phyloP scores from a whole-genome alignment of 2,888 invertebrate genomes.

The Pollenia angustigena region DNA sequence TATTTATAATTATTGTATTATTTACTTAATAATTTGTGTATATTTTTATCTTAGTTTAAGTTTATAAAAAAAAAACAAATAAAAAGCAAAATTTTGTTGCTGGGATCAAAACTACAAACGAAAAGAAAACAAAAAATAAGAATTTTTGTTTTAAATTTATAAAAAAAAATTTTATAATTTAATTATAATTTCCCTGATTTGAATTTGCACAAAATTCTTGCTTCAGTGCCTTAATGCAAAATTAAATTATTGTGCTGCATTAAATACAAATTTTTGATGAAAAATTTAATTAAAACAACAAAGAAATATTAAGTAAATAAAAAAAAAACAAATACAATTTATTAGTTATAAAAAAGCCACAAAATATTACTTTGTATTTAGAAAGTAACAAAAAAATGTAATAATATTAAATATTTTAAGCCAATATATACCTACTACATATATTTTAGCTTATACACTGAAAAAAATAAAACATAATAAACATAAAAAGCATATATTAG shows the following conservation, averaged over 20 bases:
- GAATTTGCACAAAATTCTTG: slow-evolving; percentile 81
- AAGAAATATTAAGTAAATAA: slow-evolving; percentile 23
- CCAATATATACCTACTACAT: slow-evolving; percentile 52
- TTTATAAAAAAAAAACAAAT: slow-evolving; percentile 33
- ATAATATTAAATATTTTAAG: slow-evolving; percentile 68
- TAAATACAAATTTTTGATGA: slow-evolving; percentile 71
- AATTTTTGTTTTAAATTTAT: background rate
- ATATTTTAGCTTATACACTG: slow-evolving; percentile 72
- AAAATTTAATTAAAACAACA: slow-evolving; percentile 49
- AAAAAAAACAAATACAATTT: slow-evolving; percentile 43
- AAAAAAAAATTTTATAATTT: slow-evolving; percentile 26
- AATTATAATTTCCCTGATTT: slow-evolving; percentile 69
- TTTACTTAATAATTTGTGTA: slow-evolving; percentile 27
- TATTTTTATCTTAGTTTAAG: slow-evolving; percentile 35
- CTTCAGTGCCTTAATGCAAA: slow-evolving; percentile 82
- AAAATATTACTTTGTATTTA: slow-evolving; percentile 69
- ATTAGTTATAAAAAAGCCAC: slow-evolving; percentile 46
- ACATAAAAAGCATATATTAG: slow-evolving; percentile 61
- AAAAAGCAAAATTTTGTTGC: slow-evolving; percentile 68
- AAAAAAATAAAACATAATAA: slow-evolving; percentile 43
- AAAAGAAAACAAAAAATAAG: slow-evolving; percentile 16
- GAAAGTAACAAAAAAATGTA: slow-evolving; percentile 42
- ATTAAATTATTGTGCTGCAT: slow-evolving; percentile 68
- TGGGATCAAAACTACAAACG: slow-evolving; percentile 42
- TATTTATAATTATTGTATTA: slow-evolving; percentile 23